Base-by-base conservation (phyloP, 2,888 invertebrate genomes). In the Eilema sororculum region DNA sequence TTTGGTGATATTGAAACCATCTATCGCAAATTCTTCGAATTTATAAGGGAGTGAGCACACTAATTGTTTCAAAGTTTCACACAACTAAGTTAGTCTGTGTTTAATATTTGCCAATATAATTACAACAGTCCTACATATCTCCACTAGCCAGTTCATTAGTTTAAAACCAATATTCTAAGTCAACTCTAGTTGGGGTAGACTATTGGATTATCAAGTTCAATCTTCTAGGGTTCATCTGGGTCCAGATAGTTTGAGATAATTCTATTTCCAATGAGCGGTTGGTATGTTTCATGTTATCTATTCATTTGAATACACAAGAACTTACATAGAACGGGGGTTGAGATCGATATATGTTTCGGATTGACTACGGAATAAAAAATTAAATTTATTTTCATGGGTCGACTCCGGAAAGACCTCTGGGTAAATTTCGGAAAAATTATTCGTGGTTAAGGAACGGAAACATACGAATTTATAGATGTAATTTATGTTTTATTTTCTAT, bases 231-330 rank as follows among this genome's bases (percentile, higher is more conserved):
- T n/a, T 52, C 52, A 20, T 16, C 46, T 46, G n/a, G 52, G 52
- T 52, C n/a, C n/a, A 52, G 52, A 52, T 52, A 52, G 52, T 52
- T 52, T 52, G 52, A 52, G 52, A 52, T 52, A 52, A 52, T 52
- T 52, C 20, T 52, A n/a, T 52, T n/a, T n/a, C 52, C 3, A 2
- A n/a, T 52, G n/a, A 20, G 52, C n/a, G 52, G 52, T n/a, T n/a
- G n/a, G n/a, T 52, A 52, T 52, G 52, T 52, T 1, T 52, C n/a
- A 20, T n/a, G 3, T 52, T n/a, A n/a, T 0, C 8, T 52, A 52
- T 52, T 52, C 52, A n/a, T 52, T n/a, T 52, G n/a, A 6, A 52
- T 52, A 9, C 6, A n/a, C 46, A 20, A 46, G 46, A 46, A 46
- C 20, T 46, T 20, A 1, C 12, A 37, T 13, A 13, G 12, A 37